phyloP scores from a whole-genome alignment of 2,888 invertebrate genomes.

The Schrankia costaestrigalis region DNA sequence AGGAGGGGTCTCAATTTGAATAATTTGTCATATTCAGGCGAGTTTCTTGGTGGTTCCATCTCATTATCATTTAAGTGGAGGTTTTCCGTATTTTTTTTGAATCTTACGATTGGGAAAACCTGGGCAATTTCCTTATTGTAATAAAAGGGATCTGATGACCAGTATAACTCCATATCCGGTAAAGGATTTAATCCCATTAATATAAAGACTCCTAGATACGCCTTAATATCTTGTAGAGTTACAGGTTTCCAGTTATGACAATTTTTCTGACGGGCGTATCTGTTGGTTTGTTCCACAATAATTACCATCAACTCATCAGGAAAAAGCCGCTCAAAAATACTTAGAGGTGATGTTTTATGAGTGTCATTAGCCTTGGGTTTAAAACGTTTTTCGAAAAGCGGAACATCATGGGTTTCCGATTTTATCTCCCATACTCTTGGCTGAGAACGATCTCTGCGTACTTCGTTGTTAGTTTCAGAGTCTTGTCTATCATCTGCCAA shows the following conservation, averaged over 20 bases:
- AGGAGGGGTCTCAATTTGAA: no score
- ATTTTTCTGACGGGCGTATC: no score
- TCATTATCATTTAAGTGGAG: conserved; percentile 29
- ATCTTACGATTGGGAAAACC: conserved; percentile 30
- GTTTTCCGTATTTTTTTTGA: conserved; percentile 35
- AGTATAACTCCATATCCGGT: no score
- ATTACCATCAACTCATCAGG: no score
- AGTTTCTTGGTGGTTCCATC: conserved; percentile 23
- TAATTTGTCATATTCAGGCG: conserved; percentile 28
- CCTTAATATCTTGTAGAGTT: no score
- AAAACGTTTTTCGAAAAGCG: no score
- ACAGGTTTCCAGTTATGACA: no score
- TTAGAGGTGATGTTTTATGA: no score
- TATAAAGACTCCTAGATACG: conserved; percentile 12
- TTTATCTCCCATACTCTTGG: conserved; percentile 10
- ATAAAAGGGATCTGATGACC: conserved; percentile 10
- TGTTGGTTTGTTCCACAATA: no score
- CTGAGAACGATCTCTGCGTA: conserved; percentile 15
- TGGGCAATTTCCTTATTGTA: conserved; percentile 22
- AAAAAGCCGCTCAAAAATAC: no score
- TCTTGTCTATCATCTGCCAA: conserved; percentile 10
- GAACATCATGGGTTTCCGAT: no score
- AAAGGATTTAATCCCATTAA: conserved; percentile 15
- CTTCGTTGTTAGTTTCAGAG: conserved; percentile 12
- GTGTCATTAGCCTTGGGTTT: no score